phyloP scores from a whole-genome alignment of 2,113 vertebrate species.

The Nycticebus coucang region DNA sequence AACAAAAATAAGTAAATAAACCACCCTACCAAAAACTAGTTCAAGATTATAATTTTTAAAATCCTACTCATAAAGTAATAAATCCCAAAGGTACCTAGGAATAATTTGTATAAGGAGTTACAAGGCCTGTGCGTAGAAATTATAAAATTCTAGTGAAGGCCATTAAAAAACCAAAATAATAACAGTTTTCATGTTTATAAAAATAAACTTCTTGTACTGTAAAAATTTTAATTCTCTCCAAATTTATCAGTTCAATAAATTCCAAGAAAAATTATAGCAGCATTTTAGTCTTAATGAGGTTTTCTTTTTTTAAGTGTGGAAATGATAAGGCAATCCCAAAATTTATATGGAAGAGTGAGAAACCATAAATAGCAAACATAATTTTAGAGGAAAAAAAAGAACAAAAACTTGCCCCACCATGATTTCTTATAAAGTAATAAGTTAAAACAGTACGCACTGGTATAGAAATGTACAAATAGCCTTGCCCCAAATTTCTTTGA shows the following conservation, averaged over 20 bases:
- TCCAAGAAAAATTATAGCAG: neutral
- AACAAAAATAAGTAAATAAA: neutral
- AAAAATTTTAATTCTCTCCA: neutral
- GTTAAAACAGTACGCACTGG: neutral
- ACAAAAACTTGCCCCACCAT: neutral
- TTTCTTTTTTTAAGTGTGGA: neutral
- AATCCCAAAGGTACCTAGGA: neutral
- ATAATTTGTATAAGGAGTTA: neutral
- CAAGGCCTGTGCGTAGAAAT: neutral
- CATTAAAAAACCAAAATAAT: neutral
- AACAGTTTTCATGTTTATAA: neutral
- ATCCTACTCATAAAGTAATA: neutral
- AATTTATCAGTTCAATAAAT: neutral
- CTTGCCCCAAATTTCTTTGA: neutral
- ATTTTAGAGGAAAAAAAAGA: constrained; percentile 19
- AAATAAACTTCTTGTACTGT: neutral
- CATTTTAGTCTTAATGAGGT: neutral
- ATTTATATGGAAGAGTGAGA: neutral
- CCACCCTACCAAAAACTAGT: neutral
- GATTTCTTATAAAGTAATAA: neutral
- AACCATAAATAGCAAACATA: neutral
- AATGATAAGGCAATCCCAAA: neutral
- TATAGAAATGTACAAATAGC: neutral
- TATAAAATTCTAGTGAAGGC: neutral
- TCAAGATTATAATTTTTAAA: neutral